Conservation (phyloP, 2,797 vertebrate genomes). For the Odontamblyopus rebecca region DNA sequence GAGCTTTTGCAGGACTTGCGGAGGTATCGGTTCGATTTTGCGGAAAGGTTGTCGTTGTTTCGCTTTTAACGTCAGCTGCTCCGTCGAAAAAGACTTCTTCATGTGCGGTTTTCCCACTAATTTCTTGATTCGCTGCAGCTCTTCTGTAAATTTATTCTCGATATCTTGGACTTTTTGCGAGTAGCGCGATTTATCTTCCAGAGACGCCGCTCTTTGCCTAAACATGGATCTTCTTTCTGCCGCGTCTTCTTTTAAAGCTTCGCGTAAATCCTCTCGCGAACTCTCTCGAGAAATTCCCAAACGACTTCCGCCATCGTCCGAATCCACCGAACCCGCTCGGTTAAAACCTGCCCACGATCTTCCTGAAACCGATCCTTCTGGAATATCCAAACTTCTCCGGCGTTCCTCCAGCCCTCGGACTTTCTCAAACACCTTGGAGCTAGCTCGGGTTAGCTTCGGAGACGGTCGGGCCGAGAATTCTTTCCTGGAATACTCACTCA, state of each 20-base stretch:
- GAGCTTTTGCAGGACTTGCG: conserved; percentile 81
- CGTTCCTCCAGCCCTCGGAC: conserved; percentile 90
- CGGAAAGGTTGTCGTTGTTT: conserved; percentile 74
- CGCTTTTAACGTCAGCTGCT: conserved; percentile 76
- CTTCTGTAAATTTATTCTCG: conserved; percentile 92
- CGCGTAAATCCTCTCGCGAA: conserved; percentile 83
- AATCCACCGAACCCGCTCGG: conserved; percentile 89
- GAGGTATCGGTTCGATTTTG: conserved; percentile 80
- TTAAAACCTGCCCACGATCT: conserved; percentile 89
- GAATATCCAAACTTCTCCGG: conserved; percentile 88
- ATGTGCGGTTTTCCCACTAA: conserved; percentile 92
- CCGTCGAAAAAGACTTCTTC: conserved; percentile 88
- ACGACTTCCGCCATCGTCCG: conserved; percentile 81
- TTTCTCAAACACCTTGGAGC: conserved; percentile 94
- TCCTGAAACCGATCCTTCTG: conserved; percentile 85
- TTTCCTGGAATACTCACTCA: conserved; percentile 87
- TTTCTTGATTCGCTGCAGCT: conserved; percentile 92
- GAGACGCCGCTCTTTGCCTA: conserved; percentile 89
- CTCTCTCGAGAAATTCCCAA: conserved; percentile 86
- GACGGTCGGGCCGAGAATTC: conserved; percentile 85
- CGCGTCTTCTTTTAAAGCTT: conserved; percentile 82
- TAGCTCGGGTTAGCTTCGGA: conserved; percentile 87
- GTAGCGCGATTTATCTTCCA: conserved; percentile 90
- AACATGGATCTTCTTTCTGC: conserved; percentile 86
- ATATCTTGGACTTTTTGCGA: conserved; percentile 89